Conservation (phyloP, 92 coral and sea anemone species). For the Siderastrea radians region DNA sequence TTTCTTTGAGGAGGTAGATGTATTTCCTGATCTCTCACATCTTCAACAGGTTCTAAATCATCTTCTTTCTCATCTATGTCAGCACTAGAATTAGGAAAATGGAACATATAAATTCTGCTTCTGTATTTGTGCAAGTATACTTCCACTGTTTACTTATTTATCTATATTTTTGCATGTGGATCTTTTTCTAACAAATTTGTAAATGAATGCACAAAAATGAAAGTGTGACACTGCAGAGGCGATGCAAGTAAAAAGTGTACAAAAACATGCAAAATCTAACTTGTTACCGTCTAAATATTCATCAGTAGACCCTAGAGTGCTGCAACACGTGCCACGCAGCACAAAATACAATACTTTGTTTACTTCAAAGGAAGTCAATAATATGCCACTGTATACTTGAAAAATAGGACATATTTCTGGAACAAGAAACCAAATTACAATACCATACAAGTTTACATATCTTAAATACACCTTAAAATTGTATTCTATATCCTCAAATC, state of each 20-base stretch:
- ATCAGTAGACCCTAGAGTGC: too few species aligned
- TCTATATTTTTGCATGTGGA: background rate
- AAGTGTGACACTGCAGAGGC: background rate
- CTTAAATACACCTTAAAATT: background rate
- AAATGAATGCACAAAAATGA: too few species aligned
- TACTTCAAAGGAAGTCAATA: too few species aligned
- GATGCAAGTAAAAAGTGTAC: too few species aligned
- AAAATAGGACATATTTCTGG: too few species aligned
- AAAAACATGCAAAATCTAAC: too few species aligned
- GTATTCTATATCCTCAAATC: background rate
- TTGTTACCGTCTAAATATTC: too few species aligned
- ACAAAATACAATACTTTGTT: too few species aligned
- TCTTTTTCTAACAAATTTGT: background rate
- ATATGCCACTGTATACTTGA: too few species aligned
- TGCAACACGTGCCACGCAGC: too few species aligned
- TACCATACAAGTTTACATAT: background rate
- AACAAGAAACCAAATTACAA: too few species aligned
- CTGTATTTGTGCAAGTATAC: background rate
- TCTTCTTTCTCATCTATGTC: background rate
- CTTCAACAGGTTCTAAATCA: background rate
- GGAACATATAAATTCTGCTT: background rate
- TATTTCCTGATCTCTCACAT: background rate
- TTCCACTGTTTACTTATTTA: background rate
- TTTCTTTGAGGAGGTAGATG: background rate
- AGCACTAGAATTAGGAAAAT: background rate